Evolutionary conservation across 2,113 vertebrate species (phyloP).

Genomic region (Corvus cornix): DNA sequence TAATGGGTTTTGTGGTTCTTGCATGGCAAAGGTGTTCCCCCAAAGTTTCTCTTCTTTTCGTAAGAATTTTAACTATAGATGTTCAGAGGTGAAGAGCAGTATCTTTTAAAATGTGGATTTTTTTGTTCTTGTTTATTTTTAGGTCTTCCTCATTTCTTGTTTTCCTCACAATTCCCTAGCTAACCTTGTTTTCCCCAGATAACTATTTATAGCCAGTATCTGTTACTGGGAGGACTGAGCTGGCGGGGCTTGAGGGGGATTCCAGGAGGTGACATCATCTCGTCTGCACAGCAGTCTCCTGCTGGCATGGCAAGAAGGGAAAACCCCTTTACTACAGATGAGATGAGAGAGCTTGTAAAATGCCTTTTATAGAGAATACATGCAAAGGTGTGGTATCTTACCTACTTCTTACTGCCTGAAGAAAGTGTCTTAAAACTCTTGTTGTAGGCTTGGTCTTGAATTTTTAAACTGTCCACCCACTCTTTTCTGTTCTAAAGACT

Average conservation of each 20-base stretch:
- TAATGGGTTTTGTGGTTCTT: not conserved
- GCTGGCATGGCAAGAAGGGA: constrained; percentile 12
- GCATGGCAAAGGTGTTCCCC: not conserved
- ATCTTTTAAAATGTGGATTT: not conserved
- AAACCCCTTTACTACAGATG: not conserved
- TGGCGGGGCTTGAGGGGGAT: constrained; percentile 68
- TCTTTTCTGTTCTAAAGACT: not conserved
- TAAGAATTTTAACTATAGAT: not conserved
- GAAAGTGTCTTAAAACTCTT: not conserved
- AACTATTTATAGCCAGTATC: constrained; percentile 69
- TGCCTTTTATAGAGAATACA: not conserved
- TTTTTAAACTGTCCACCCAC: constrained; percentile 1
- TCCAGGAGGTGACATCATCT: constrained; percentile 70
- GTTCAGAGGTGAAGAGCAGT: not conserved
- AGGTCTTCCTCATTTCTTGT: not conserved
- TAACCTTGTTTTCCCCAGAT: constrained; percentile 37
- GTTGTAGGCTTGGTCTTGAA: not conserved
- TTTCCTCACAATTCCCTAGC: not conserved
- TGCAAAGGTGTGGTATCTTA: not conserved
- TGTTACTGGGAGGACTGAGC: constrained; percentile 46
- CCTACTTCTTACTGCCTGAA: not conserved
- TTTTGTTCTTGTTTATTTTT: no score
- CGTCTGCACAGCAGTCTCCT: constrained; percentile 41
- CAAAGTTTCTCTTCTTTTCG: not conserved
- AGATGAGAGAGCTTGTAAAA: constrained; percentile 22